Base-by-base conservation (phyloP, 2,113 vertebrate genomes). In the Regulus satrapa region DNA sequence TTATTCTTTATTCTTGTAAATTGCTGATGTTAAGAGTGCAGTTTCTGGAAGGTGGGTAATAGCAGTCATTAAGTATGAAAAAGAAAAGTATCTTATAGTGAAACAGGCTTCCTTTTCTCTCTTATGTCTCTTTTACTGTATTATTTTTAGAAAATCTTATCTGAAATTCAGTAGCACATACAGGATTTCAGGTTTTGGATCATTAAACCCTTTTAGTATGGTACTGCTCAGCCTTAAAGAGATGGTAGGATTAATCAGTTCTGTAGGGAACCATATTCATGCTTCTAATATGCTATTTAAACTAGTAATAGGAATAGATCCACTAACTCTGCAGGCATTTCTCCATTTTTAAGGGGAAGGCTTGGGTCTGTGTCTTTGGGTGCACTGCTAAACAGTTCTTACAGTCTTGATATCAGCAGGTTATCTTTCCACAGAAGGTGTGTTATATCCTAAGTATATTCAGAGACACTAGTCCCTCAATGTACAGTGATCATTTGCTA, bases 1-100 rank as follows among this genome's bases (percentile, higher is more conserved):
- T 87, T 87, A 41, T 81, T 92, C 67, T 93, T 95, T 94, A 38
- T 83, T 96, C 46, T 81, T 94, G 78, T 93, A 64, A 85, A 29
- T 91, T 92, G 56, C 69, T 77, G 48, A 68, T 82, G 66, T 89
- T 69, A 92, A 68, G 45, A 94, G 46, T 58, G 26, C 4, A 14
- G n/a, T 78, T 85, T 88, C 62, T 93, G 52, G 40, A 88, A 91
- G n/a, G 28, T 54, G 24, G n/a, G 31, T 85, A 74, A 80, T 80
- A 71, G 76, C 89, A 73, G 84, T 84, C 26, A 43, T 87, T 82
- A 74, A 45, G 48, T 12, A 40, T 68, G 68, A 59, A 58, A 88
- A 88, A 81, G 29, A 69, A 82, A 84, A 66, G 38, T 73, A 36
- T 82, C 19, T 75, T 67, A 31, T 7, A 56, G 43, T 43, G 45